Evolutionary conservation across 2,113 vertebrate genomes (phyloP).

Genomic region (Crotalus horridus): DNA sequence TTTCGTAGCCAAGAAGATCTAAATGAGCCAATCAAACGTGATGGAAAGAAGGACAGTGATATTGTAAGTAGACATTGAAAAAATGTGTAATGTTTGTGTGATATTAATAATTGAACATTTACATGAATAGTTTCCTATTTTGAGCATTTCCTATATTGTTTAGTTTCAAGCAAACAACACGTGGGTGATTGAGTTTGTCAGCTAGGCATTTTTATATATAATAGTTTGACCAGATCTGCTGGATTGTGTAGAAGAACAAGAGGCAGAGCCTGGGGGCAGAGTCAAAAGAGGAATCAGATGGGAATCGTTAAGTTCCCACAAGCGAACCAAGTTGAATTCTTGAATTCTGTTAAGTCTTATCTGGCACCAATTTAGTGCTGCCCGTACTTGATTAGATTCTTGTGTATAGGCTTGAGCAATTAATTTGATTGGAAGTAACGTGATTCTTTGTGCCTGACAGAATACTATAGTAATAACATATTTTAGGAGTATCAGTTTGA

Average conservation of each 20-base stretch:
- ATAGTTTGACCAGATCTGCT: not conserved
- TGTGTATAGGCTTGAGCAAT: not conserved
- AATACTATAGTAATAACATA: not conserved
- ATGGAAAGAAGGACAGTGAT: slow-evolving; percentile 90
- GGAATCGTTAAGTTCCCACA: not conserved
- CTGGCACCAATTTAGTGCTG: not conserved
- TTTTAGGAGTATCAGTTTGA: not conserved
- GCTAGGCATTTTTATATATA: not conserved
- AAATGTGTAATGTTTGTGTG: not conserved
- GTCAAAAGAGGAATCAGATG: not conserved
- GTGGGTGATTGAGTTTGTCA: not conserved
- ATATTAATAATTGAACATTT: not conserved
- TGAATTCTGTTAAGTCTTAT: not conserved
- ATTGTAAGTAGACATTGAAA: slow-evolving; percentile 73
- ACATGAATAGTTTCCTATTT: not conserved
- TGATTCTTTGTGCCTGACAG: not conserved
- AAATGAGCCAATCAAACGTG: slow-evolving; percentile 89
- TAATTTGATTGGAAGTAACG: not conserved
- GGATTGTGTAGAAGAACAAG: not conserved
- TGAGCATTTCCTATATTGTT: not conserved
- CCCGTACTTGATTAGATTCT: not conserved
- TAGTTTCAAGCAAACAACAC: not conserved
- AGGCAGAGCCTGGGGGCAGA: not conserved
- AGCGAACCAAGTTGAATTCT: not conserved
- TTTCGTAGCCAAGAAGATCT: slow-evolving; percentile 98